Conservation (phyloP, 1,140 invertebrate species). For the Zaprionus kolodkinae region DNA sequence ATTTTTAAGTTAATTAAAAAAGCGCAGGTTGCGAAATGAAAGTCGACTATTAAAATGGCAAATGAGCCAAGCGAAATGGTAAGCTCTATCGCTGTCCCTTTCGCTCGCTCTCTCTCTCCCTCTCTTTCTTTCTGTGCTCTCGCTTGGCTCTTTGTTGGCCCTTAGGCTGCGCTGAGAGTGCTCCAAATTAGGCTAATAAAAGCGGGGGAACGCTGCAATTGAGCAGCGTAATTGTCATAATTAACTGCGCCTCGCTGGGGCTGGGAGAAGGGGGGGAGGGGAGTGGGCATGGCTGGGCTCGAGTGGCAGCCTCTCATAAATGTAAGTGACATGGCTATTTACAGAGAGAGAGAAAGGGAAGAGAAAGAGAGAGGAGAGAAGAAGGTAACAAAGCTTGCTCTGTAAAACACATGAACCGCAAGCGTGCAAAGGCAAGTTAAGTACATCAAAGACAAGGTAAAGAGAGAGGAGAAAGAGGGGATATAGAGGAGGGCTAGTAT, state of each 20-base stretch:
- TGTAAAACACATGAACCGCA: conserved; percentile 1
- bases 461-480: too few species aligned
- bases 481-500: neutral
- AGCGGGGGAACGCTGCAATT: conserved; percentile 37
- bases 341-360: neutral
- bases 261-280: neutral
- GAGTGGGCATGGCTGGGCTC: neutral
- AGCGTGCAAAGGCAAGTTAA: neutral
- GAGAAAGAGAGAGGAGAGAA: neutral
- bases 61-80: conserved; percentile 31
- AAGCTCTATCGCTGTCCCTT: neutral
- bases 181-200: conserved; percentile 37
- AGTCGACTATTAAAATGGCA: conserved; percentile 40
- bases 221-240: conserved; percentile 64
- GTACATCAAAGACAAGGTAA: neutral
- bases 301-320: conserved; percentile 36
- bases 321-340: conserved; percentile 23
- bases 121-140: neutral
- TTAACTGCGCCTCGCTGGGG: conserved; percentile 27
- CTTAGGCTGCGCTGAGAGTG: conserved; percentile 7
- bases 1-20: conserved; percentile 75
- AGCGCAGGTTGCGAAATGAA: conserved; percentile 44
- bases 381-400: neutral
- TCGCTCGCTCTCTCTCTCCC: neutral
- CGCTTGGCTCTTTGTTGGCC: neutral